A percentile compares a stretch with the other conserved stretches of the same genome.
These are phyloP conservation scores for Archips xylosteana DNA, from an alignment of 2,888 invertebrate species.

Conservation along the genomic window DNA sequence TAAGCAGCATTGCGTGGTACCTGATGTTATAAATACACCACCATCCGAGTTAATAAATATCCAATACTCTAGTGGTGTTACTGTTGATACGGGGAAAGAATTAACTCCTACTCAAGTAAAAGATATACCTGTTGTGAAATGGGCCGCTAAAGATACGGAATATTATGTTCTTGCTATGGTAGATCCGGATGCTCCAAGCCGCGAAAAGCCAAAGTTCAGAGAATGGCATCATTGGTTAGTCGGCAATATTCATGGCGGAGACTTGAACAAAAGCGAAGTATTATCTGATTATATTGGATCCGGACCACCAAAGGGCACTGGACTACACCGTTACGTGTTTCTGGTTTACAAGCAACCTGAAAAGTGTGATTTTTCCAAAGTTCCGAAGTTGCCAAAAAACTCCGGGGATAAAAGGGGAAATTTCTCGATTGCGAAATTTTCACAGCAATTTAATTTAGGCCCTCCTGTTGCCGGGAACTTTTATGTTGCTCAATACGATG, in stretches of 20 bases:
- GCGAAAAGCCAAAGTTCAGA: conserved; percentile 87
- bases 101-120: conserved; percentile 90
- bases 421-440: conserved; percentile 86
- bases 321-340: conserved; percentile 90
- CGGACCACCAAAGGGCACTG: conserved; percentile 90
- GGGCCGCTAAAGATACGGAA: conserved; percentile 84
- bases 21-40: conserved; percentile 88
- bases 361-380: conserved; percentile 74
- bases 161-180: conserved; percentile 88
- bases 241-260: conserved; percentile 89
- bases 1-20: conserved; percentile 86
- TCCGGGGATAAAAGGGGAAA: conserved; percentile 84
- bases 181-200: conserved; percentile 92
- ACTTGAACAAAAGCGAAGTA: conserved; percentile 87
- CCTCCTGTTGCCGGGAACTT: conserved; percentile 87
- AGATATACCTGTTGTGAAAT: conserved; percentile 88
- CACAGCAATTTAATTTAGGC: conserved; percentile 85
- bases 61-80: conserved; percentile 78
- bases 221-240: conserved; percentile 93
- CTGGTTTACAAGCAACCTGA: conserved; percentile 87
- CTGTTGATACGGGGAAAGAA: conserved; percentile 87
- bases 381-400: conserved; percentile 70
- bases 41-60: conserved; percentile 83
- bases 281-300: conserved; percentile 87
- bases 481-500: conserved; percentile 86